Percentiles rank a stretch among this genome's conserved stretches.
Evolutionary conservation across 2,888 invertebrate genomes (phyloP).

Genomic region (Eilema sororculum): DNA sequence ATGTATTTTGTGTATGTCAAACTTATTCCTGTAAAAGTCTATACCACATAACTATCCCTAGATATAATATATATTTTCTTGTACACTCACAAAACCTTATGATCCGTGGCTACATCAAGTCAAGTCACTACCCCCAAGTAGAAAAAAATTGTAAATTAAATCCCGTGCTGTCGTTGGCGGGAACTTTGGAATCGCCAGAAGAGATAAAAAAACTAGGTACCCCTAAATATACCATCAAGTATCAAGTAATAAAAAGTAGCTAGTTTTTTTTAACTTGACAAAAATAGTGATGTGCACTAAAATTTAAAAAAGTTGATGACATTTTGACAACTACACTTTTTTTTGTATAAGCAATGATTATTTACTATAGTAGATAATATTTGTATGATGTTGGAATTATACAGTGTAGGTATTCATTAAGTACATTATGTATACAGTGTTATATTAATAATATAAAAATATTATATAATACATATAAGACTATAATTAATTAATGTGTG

Average conservation of each 20-base stretch:
- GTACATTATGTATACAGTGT: constrained; percentile 33
- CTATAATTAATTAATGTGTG: constrained; percentile 12
- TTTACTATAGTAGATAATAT: constrained; percentile 16
- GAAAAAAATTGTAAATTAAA: no score
- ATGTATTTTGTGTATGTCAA: background rate
- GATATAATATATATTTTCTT: no score
- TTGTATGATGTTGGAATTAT: constrained; percentile 19
- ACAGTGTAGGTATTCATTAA: constrained; percentile 31
- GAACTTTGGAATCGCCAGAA: no score
- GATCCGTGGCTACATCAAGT: no score
- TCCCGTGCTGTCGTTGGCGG: no score
- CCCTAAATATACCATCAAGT: no score
- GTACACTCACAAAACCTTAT: no score
- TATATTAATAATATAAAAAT: constrained; percentile 23
- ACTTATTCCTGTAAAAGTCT: background rate
- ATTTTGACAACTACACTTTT: background rate
- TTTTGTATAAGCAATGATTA: constrained; percentile 23
- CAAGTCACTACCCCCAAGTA: no score
- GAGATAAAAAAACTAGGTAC: no score
- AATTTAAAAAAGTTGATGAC: background rate
- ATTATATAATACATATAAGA: constrained; percentile 7
- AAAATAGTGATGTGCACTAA: background rate
- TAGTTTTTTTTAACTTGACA: background rate
- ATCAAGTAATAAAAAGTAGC: background rate
- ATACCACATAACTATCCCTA: no score